These are phyloP conservation scores for Araneus ventricosus DNA, from an alignment of 1,140 invertebrate species.

Conservation along the genomic window DNA sequence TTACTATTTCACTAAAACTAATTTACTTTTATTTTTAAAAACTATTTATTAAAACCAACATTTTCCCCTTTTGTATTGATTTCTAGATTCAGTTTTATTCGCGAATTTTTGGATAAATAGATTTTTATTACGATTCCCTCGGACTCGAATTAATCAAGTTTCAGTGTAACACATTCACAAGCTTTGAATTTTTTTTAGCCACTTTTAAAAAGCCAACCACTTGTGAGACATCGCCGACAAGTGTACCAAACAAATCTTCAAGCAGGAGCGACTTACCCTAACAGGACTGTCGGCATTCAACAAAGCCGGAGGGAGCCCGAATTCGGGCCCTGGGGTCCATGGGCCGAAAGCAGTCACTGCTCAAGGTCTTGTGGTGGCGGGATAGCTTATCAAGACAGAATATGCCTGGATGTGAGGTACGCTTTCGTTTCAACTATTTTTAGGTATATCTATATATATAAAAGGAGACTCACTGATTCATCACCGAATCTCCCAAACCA, in stretches of 20 bases:
- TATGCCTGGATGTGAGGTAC: slow-evolving; percentile 77
- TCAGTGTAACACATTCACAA: neutral
- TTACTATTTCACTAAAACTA: too few species aligned
- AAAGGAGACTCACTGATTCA: too few species aligned
- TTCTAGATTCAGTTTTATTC: too few species aligned
- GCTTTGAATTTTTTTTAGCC: neutral
- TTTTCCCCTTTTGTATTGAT: too few species aligned
- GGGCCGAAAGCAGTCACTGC: slow-evolving; percentile 88
- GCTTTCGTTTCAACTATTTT: neutral
- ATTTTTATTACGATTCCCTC: too few species aligned
- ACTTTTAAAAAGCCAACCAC: neutral
- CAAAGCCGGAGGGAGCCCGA: slow-evolving; percentile 2
- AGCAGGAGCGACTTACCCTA: neutral
- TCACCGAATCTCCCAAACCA: too few species aligned
- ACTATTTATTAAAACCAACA: too few species aligned
- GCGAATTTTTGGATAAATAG: too few species aligned
- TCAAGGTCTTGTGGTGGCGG: slow-evolving; percentile 94
- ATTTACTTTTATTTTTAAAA: too few species aligned
- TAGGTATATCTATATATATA: too few species aligned
- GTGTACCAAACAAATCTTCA: neutral
- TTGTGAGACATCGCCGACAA: neutral
- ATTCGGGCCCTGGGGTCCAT: slow-evolving; percentile 82
- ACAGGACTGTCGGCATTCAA: neutral
- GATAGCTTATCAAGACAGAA: slow-evolving; percentile 83
- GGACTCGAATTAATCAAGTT: too few species aligned